Percentiles rank a stretch among this genome's conserved stretches.
Conservation (phyloP, 2,113 vertebrate species). For the Atractosteus spatula region DNA sequence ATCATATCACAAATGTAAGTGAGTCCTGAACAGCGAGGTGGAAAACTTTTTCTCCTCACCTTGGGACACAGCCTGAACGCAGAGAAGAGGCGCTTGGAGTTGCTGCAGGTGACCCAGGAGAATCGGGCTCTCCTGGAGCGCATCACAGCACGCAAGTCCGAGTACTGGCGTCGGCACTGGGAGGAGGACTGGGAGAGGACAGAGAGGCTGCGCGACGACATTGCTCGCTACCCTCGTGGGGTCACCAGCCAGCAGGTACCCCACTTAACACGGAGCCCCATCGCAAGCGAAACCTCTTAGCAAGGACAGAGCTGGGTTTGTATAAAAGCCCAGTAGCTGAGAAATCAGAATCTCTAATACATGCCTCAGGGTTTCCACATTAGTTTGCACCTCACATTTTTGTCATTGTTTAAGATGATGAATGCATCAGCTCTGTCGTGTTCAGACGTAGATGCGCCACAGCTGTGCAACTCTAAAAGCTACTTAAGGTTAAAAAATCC, state of each 20-base stretch:
- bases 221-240: constrained; percentile 52
- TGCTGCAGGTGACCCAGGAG: constrained; percentile 50
- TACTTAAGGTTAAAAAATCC: too few species aligned
- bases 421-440: background rate
- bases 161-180: constrained; percentile 59
- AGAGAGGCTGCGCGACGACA: constrained; percentile 40
- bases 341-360: background rate
- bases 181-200: constrained; percentile 59
- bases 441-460: background rate
- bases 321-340: background rate
- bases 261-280: background rate
- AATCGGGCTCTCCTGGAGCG: constrained; percentile 64
- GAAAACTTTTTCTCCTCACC: too few species aligned
- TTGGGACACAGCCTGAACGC: constrained; percentile 55
- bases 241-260: constrained; percentile 43
- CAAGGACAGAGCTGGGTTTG: background rate
- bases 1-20: too few species aligned
- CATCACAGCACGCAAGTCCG: constrained; percentile 54
- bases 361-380: background rate
- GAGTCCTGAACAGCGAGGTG: too few species aligned
- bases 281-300: too few species aligned
- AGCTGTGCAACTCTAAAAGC: too few species aligned
- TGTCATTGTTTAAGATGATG: background rate
- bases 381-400: background rate
- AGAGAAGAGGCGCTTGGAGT: constrained; percentile 49